Evolutionary conservation across 2,113 vertebrate genomes (phyloP).

Genomic region (Gnathonemus longibarbis): DNA sequence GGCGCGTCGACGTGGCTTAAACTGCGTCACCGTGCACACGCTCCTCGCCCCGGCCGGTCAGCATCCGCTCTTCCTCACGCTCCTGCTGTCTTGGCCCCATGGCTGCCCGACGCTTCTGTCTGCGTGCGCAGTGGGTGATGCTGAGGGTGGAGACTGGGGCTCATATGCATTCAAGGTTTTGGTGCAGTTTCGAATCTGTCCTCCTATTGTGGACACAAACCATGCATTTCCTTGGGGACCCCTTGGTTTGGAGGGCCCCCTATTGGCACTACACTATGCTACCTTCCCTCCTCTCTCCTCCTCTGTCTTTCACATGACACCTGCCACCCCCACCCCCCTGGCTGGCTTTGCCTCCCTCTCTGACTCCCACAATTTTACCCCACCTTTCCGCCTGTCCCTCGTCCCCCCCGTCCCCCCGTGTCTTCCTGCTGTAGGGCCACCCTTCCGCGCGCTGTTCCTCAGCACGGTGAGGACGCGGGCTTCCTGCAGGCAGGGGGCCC

Average conservation of each 20-base stretch:
- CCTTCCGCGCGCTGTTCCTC: slow-evolving; percentile 23
- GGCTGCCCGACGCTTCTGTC: neutral
- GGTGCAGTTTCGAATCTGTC: neutral
- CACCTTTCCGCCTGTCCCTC: no score
- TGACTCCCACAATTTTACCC: neutral
- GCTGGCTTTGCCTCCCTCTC: neutral
- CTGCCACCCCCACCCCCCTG: neutral
- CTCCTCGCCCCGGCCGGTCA: slow-evolving; percentile 26
- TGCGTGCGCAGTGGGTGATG: neutral
- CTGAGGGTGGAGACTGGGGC: neutral
- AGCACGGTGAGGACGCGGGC: slow-evolving; percentile 25
- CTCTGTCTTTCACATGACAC: neutral
- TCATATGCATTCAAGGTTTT: neutral
- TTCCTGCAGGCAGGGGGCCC: neutral
- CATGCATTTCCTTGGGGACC: neutral
- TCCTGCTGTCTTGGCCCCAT: neutral
- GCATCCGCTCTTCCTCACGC: neutral
- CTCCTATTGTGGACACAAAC: neutral
- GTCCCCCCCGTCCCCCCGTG: no score
- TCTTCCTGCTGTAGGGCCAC: neutral
- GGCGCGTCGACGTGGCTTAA: slow-evolving; percentile 6
- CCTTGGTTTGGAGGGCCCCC: neutral
- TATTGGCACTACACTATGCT: neutral
- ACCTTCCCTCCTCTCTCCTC: neutral
- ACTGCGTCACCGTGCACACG: slow-evolving; percentile 18